Evolutionary conservation across 2,888 invertebrate genomes (phyloP).

Genomic region (Torymus auratus): DNA sequence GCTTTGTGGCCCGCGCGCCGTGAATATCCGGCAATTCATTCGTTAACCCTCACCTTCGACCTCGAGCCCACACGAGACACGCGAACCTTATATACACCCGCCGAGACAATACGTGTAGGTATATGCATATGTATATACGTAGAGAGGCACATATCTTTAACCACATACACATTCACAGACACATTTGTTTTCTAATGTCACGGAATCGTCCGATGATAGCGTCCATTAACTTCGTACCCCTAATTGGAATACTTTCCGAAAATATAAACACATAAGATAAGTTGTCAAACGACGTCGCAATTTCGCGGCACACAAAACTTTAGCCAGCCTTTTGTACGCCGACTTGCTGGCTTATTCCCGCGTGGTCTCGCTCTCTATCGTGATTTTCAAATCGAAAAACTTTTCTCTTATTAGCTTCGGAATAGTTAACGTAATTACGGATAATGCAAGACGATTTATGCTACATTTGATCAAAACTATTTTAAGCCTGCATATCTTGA

Average conservation of each 20-base stretch:
- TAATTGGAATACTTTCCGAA: constrained; percentile 35
- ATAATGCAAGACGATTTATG: too few species aligned
- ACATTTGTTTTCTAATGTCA: constrained; percentile 41
- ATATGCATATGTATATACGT: background rate
- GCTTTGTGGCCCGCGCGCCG: constrained; percentile 70
- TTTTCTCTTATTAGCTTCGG: background rate
- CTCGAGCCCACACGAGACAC: constrained; percentile 63
- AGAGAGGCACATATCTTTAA: too few species aligned
- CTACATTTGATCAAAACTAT: too few species aligned
- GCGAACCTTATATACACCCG: constrained; percentile 22
- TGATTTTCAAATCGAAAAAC: constrained; percentile 1
- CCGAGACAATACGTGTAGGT: constrained; percentile 6
- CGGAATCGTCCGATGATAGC: constrained; percentile 35
- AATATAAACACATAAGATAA: background rate
- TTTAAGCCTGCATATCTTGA: too few species aligned
- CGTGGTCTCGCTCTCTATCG: background rate
- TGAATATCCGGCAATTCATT: constrained; percentile 76
- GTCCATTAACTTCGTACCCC: constrained; percentile 17
- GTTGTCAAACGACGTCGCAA: constrained; percentile 7
- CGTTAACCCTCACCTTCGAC: constrained; percentile 75
- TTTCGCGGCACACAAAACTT: constrained; percentile 14
- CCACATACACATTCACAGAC: background rate
- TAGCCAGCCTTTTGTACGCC: background rate
- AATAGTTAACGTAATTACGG: background rate
- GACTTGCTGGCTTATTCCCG: background rate